These are phyloP conservation scores for Rhopilema esculentum DNA, from an alignment of 30 jellyfish, hydroid and myxozoan species.

Conservation along the genomic window DNA sequence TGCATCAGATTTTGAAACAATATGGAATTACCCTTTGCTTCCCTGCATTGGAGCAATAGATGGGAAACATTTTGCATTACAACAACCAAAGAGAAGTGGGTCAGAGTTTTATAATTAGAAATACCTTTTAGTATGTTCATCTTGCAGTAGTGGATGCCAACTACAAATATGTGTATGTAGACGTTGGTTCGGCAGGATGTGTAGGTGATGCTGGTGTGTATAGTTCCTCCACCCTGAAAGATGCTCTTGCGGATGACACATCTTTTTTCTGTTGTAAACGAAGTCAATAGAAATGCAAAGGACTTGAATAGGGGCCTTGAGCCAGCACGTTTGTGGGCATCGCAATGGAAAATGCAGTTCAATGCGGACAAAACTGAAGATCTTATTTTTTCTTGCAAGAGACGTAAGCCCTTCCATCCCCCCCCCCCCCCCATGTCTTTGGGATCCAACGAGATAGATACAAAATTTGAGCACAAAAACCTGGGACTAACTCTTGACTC, in stretches of 20 bases:
- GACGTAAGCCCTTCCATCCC: too few species aligned
- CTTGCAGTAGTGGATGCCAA: conserved; percentile 49
- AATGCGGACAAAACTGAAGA: too few species aligned
- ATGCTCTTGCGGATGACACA: not conserved
- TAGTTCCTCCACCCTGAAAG: conserved; percentile 18
- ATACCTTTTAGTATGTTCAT: conserved; percentile 21
- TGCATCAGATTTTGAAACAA: conserved; percentile 27
- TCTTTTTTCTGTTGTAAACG: conserved; percentile 6
- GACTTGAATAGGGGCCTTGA: too few species aligned
- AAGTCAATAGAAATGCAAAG: too few species aligned
- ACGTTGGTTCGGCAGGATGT: conserved; percentile 59
- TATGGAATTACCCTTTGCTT: conserved; percentile 59
- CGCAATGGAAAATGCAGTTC: too few species aligned
- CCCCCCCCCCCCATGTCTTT: too few species aligned
- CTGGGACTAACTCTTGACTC: too few species aligned
- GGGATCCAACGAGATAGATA: too few species aligned
- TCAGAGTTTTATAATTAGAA: conserved; percentile 50
- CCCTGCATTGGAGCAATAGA: conserved; percentile 72
- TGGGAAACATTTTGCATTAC: conserved; percentile 58
- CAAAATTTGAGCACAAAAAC: too few species aligned
- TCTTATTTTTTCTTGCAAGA: too few species aligned
- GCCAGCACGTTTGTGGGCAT: too few species aligned
- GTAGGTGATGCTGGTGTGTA: conserved; percentile 61
- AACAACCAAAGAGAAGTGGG: conserved; percentile 59
- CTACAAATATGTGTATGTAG: conserved; percentile 36